These are phyloP conservation scores for Drosophila eohydei DNA, from an alignment of 2,888 invertebrate species.

Conservation along the genomic window DNA sequence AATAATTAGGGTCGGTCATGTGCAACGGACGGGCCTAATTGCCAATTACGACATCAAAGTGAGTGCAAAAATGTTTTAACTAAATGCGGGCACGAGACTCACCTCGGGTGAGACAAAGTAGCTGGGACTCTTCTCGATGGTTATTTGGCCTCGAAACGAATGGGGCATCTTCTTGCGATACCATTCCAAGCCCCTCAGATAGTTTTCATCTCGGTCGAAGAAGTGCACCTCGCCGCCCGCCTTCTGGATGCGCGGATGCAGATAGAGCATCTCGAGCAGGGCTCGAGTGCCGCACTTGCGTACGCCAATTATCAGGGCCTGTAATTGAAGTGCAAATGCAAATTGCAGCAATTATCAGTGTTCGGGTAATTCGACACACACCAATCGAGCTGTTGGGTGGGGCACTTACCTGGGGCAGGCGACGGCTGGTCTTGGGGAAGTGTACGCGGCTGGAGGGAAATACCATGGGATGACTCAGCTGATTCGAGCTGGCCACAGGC, in stretches of 20 bases:
- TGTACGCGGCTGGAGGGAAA: slow-evolving; percentile 86
- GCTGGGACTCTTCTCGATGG: slow-evolving; percentile 98
- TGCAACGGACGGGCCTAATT: slow-evolving; percentile 62
- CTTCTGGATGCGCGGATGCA: slow-evolving; percentile 96
- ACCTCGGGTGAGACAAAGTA: slow-evolving; percentile 98
- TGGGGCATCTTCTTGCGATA: slow-evolving; percentile 97
- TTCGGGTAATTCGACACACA: slow-evolving; percentile 14
- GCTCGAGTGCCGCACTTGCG: slow-evolving; percentile 98
- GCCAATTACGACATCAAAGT: slow-evolving; percentile 76
- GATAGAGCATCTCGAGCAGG: slow-evolving; percentile 96
- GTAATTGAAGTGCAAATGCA: slow-evolving; percentile 64
- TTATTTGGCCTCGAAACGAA: slow-evolving; percentile 95
- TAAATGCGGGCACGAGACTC: slow-evolving; percentile 75
- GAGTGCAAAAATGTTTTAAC: slow-evolving; percentile 17
- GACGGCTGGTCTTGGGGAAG: slow-evolving; percentile 88
- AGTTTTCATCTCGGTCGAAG: slow-evolving; percentile 97
- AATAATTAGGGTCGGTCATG: slow-evolving; percentile 60
- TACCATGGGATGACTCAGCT: slow-evolving; percentile 85
- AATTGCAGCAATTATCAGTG: slow-evolving; percentile 70
- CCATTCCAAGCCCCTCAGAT: slow-evolving; percentile 96
- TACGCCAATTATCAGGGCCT: slow-evolving; percentile 96
- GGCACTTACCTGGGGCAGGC: slow-evolving; percentile 87
- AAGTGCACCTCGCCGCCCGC: slow-evolving; percentile 98
- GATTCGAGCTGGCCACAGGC: slow-evolving; percentile 77
- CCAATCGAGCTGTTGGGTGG: slow-evolving; percentile 29